Evolutionary conservation across 2,888 invertebrate genomes (phyloP).

Genomic region (Idaea aversata): DNA sequence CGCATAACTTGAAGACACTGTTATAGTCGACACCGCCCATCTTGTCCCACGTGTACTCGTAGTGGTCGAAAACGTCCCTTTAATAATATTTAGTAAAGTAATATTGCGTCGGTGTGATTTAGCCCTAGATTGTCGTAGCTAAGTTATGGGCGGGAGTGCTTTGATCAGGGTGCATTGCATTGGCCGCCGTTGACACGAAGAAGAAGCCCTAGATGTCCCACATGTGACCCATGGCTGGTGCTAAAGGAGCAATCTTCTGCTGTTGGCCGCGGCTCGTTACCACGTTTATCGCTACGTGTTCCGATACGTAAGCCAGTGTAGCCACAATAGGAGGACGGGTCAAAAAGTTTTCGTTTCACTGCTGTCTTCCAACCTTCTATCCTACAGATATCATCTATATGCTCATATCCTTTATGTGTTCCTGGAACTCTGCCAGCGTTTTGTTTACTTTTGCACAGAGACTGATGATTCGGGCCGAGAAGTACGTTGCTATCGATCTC

Average conservation of each 20-base stretch:
- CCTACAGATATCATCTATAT: constrained; percentile 42
- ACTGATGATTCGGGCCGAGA: background rate
- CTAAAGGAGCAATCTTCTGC: background rate
- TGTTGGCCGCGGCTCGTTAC: background rate
- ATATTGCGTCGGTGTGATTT: no score
- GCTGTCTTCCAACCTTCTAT: background rate
- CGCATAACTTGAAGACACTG: constrained; percentile 58
- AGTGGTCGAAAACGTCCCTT: constrained; percentile 55
- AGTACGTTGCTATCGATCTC: background rate
- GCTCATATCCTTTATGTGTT: constrained; percentile 58
- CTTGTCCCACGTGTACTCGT: constrained; percentile 62
- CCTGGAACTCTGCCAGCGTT: constrained; percentile 57
- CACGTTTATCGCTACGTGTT: background rate
- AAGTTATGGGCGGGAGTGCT: no score
- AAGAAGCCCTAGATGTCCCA: background rate
- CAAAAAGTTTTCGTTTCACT: background rate
- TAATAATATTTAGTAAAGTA: background rate
- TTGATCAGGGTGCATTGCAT: no score
- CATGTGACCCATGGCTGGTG: background rate
- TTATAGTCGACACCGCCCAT: constrained; percentile 62
- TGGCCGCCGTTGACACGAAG: no score
- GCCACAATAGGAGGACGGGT: no score
- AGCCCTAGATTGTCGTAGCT: background rate
- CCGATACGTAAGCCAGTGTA: background rate
- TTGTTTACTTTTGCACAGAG: constrained; percentile 9